Percentiles rank a stretch among this genome's conserved stretches.
These are phyloP conservation scores for Lamproptera curius DNA, from an alignment of 2,888 invertebrate species.

Conservation along the genomic window DNA sequence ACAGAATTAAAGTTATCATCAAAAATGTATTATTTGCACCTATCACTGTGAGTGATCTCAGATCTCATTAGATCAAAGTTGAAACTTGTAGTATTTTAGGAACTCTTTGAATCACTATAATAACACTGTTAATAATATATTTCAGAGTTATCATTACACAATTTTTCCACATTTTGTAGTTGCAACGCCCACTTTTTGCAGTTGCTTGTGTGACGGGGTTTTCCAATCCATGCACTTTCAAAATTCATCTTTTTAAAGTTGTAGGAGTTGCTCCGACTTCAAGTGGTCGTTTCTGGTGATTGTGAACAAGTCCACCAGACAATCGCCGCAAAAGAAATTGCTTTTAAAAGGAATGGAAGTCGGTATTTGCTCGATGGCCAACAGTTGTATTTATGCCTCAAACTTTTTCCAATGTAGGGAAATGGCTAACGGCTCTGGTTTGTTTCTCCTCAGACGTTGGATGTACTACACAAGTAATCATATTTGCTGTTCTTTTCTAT, in stretches of 20 bases:
- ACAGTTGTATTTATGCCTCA: background rate
- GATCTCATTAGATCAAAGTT: conserved; percentile 1
- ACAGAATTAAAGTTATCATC: too few relatives aligned
- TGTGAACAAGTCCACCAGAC: background rate
- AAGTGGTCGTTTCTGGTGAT: background rate
- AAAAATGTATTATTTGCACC: too few relatives aligned
- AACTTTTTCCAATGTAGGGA: background rate
- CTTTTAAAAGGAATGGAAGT: too few relatives aligned
- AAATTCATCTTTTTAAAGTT: background rate
- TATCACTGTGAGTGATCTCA: too few relatives aligned
- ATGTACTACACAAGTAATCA: conserved; percentile 10
- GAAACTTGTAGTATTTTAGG: conserved; percentile 9
- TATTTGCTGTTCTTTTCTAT: too few relatives aligned
- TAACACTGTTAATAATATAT: conserved; percentile 18
- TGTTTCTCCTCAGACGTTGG: conserved; percentile 6
- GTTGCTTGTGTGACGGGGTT: background rate
- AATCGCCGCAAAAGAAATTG: background rate
- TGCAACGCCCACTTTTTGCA: conserved; percentile 3
- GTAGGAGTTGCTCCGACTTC: background rate
- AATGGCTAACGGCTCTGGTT: conserved; percentile 4
- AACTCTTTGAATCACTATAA: conserved; percentile 16
- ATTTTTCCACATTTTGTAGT: conserved; percentile 8
- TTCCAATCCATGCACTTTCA: background rate
- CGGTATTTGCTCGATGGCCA: background rate
- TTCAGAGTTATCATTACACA: conserved; percentile 15